Evolutionary conservation across 1,140 invertebrate genomes (phyloP).

Genomic region (Subanguina moxae): DNA sequence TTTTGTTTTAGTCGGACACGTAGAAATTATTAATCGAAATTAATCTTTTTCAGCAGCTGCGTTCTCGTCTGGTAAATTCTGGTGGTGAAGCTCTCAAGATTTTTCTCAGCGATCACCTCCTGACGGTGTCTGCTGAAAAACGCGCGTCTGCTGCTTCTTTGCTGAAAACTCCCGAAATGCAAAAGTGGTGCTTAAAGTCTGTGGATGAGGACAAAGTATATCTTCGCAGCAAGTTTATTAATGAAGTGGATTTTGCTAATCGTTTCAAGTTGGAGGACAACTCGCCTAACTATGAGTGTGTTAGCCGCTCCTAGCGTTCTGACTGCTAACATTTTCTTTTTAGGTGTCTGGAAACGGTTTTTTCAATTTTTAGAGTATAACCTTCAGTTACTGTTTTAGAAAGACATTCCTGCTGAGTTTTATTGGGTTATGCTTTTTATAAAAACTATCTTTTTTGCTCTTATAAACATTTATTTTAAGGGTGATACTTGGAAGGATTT

Average conservation of each 20-base stretch:
- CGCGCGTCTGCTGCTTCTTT: slow-evolving; percentile 20
- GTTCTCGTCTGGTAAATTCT: slow-evolving; percentile 36
- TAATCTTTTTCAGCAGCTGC: slow-evolving; percentile 33
- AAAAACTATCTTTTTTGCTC: too few relatives aligned
- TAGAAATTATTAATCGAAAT: slow-evolving; percentile 6
- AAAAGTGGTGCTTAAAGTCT: slow-evolving; percentile 31
- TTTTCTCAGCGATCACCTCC: slow-evolving; percentile 34
- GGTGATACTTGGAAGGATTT: slow-evolving; percentile 41
- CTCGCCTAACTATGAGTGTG: slow-evolving; percentile 28
- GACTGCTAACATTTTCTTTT: not conserved
- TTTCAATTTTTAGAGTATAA: not conserved
- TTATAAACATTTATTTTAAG: too few relatives aligned
- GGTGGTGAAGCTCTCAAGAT: slow-evolving; percentile 41
- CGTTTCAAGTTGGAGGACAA: slow-evolving; percentile 31
- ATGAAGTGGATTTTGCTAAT: slow-evolving; percentile 42
- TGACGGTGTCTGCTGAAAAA: slow-evolving; percentile 25
- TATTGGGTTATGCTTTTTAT: too few relatives aligned
- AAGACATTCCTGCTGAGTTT: slow-evolving; percentile 44
- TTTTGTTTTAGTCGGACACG: not conserved
- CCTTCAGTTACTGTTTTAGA: slow-evolving; percentile 24
- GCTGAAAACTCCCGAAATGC: slow-evolving; percentile 24
- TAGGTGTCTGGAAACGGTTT: not conserved
- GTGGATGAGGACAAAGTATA: slow-evolving; percentile 30
- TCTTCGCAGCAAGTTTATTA: slow-evolving; percentile 32
- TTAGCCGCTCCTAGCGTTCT: slow-evolving; percentile 13